A percentile compares a stretch with the other conserved stretches of the same genome.
These are phyloP conservation scores for Drosophila erecta DNA, from an alignment of 1,140 invertebrate species.

Conservation along the genomic window DNA sequence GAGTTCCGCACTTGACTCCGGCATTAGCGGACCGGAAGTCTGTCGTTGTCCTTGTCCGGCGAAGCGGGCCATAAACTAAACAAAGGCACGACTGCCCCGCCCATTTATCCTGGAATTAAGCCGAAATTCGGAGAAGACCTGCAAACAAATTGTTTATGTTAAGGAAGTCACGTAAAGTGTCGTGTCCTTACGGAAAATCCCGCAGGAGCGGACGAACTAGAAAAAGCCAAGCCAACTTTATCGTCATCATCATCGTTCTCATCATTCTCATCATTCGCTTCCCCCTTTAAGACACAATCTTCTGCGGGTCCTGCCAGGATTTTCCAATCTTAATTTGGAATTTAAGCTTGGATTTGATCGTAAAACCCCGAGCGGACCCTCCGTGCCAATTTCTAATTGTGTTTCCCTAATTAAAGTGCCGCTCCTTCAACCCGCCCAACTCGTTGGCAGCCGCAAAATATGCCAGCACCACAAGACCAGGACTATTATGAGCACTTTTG, in stretches of 20 bases:
- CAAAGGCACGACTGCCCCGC: slow-evolving; percentile 40
- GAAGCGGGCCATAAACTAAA: slow-evolving; percentile 58
- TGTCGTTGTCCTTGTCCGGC: slow-evolving; percentile 60
- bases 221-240: slow-evolving; percentile 15
- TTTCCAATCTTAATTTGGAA: slow-evolving; percentile 54
- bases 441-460: slow-evolving; percentile 43
- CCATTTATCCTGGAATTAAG: slow-evolving; percentile 19
- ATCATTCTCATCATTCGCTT: slow-evolving; percentile 4
- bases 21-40: slow-evolving; percentile 61
- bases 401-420: slow-evolving; percentile 52
- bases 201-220: slow-evolving; percentile 23
- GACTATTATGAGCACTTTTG: slow-evolving; percentile 50
- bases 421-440: slow-evolving; percentile 6
- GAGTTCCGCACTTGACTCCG: slow-evolving; percentile 50
- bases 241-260: slow-evolving; percentile 22
- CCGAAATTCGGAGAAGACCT: slow-evolving; percentile 31
- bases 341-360: slow-evolving; percentile 47
- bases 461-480: slow-evolving; percentile 38
- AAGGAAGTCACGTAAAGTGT: slow-evolving; percentile 70
- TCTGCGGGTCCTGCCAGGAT: slow-evolving; percentile 33
- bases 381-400: slow-evolving; percentile 37
- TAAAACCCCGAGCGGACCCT: slow-evolving; percentile 28
- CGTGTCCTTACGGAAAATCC: slow-evolving; percentile 31
- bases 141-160: slow-evolving; percentile 72
- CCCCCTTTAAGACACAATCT: slow-evolving; percentile 28